A percentile compares a stretch with the other conserved stretches of the same genome.
Conservation (phyloP, 2,797 vertebrate genomes). For the Falco naumanni region DNA sequence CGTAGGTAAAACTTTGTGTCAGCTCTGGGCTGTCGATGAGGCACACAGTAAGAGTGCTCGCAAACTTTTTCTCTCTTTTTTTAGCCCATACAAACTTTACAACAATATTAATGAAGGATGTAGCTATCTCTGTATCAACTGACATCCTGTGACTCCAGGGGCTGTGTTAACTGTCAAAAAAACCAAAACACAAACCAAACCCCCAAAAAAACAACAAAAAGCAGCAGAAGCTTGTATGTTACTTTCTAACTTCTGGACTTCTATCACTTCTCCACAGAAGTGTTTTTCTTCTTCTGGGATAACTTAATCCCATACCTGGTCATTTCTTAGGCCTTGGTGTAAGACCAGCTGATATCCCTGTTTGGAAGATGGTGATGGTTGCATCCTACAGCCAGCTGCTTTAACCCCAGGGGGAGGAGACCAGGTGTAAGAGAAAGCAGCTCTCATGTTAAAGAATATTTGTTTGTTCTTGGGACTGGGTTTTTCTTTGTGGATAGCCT, state of each 20-base stretch:
- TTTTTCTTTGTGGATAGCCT: neutral
- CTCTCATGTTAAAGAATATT: neutral
- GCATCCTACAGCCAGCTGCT: neutral
- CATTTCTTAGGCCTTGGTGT: neutral
- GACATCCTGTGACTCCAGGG: neutral
- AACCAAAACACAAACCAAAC: no score
- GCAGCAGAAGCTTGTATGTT: neutral
- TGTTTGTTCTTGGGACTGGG: neutral
- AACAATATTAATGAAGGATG: neutral
- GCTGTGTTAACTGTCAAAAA: neutral
- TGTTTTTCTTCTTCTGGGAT: neutral
- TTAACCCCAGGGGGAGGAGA: neutral
- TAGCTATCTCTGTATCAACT: neutral
- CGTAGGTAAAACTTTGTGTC: rapidly evolving
- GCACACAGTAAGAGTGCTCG: rapidly evolving
- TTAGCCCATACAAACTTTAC: neutral
- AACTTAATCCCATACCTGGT: neutral
- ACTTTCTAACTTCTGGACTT: neutral
- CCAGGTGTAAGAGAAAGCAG: neutral
- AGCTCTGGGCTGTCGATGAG: rapidly evolving
- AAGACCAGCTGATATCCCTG: neutral
- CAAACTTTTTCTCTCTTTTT: neutral
- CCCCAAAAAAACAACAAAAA: no score
- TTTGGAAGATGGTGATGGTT: neutral
- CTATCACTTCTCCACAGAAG: neutral